Evolutionary conservation across 1,140 invertebrate species (phyloP).

Genomic region (Drosophila nigrodunni): DNA sequence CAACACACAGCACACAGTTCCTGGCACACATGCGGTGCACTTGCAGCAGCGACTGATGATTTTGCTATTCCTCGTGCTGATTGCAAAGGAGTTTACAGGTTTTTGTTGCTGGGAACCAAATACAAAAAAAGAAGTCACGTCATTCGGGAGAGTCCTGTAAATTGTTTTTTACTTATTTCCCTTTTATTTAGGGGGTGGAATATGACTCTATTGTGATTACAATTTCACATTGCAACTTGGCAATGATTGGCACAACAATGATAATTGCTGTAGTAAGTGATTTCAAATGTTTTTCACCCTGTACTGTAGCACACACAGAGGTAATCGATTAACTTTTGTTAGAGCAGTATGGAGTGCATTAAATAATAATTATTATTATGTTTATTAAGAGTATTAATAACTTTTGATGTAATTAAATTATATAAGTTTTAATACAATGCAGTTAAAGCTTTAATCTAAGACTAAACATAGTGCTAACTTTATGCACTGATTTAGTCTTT

Average conservation of each 20-base stretch:
- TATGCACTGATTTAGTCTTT: not conserved
- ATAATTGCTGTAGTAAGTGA: conserved; percentile 45
- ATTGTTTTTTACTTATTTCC: not conserved
- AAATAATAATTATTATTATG: too few relatives aligned
- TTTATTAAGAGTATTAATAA: too few relatives aligned
- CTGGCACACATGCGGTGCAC: conserved; percentile 72
- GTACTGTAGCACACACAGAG: not conserved
- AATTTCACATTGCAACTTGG: conserved; percentile 1
- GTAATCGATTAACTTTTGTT: conserved; percentile 10
- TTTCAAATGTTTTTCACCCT: conserved; percentile 35
- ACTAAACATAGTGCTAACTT: not conserved
- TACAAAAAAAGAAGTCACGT: not conserved
- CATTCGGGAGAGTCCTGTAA: not conserved
- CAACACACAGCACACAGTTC: conserved; percentile 42
- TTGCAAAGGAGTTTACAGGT: conserved; percentile 57
- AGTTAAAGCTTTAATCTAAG: not conserved
- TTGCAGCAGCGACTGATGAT: conserved; percentile 64
- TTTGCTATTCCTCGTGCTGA: conserved; percentile 49
- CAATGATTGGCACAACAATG: conserved; percentile 44
- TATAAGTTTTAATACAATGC: too few relatives aligned
- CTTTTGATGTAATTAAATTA: too few relatives aligned
- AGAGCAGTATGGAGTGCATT: not conserved
- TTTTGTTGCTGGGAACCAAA: conserved; percentile 2
- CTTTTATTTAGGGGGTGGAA: conserved; percentile 32
- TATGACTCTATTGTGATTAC: conserved; percentile 52